Base-by-base conservation (phyloP, 2,888 invertebrate genomes). In the Sepiola atlantica region DNA sequence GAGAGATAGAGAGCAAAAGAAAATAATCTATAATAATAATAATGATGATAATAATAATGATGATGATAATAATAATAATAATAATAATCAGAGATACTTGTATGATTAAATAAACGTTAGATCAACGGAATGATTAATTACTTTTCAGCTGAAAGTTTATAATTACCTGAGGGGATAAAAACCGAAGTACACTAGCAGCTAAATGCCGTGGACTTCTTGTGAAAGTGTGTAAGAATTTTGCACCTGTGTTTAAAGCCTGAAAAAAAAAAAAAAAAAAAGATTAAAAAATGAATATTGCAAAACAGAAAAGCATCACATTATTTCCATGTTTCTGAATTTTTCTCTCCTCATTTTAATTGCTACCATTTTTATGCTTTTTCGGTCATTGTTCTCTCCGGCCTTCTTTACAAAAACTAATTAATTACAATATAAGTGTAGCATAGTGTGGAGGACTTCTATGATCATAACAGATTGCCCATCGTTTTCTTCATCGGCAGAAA, bases 81-180 rank as follows among this genome's bases (percentile, higher is more conserved):
- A 77, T 77, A 77, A n/a, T 45, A 77, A 77, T 77, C 77, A 32
- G 77, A 18, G n/a, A n/a, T 32, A 77, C 16, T 77, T 0, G n/a
- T 32, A 16, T 32, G 32, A 77, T 18, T 12, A 32, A 16, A 77
- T 2, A n/a, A n/a, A n/a, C 16, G 12, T n/a, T 14, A 77, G 77
- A 24, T 61, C 21, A 24, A 28, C 12, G 3, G 12, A 32, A 54
- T n/a, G 45, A 54, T 16, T 45, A 45, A 45, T 45, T 45, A 45
- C 10, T 6, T n/a, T 24, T 35, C 57, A 94, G 61, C 6, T 10
- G 20, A 92, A 54, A 45, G 35, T 91, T 45, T 24, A 54, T 90
- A 77, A 94, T 94, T 97, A 98, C 99, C 98, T 99, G 99, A 92
- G 98, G 98, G 97, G 99, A 98, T 98, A 98, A 98, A 96, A 99